phyloP scores from a whole-genome alignment of 2,888 invertebrate genomes.

The Oscheius sp. region DNA sequence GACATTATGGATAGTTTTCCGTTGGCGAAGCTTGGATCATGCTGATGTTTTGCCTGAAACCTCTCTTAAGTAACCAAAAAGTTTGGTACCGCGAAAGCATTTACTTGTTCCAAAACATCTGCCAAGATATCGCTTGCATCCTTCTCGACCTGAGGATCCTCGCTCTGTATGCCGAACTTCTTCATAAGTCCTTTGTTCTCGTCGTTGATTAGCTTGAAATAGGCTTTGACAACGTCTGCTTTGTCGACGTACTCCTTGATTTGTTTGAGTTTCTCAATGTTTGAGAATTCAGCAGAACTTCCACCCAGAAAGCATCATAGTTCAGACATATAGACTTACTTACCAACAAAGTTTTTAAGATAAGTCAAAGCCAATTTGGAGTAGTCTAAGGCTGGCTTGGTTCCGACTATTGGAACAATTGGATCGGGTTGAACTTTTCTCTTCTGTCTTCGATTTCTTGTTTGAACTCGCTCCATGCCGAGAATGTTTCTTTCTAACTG shows the following conservation, averaged over 20 bases:
- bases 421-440: constrained; percentile 22
- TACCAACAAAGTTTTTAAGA: constrained; percentile 29
- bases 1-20: constrained; percentile 60
- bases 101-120: constrained; percentile 35
- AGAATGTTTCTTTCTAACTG: constrained; percentile 24
- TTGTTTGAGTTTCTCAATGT: constrained; percentile 34
- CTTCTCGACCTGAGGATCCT: constrained; percentile 29
- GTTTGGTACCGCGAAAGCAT: constrained; percentile 31
- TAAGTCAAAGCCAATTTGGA: constrained; percentile 28
- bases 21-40: neutral
- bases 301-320: constrained; percentile 1
- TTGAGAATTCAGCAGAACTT: constrained; percentile 10
- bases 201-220: constrained; percentile 61
- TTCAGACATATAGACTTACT: neutral
- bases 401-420: neutral
- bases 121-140: constrained; percentile 9
- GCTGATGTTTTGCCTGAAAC: constrained; percentile 14
- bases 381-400: constrained; percentile 13
- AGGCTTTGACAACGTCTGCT: constrained; percentile 59
- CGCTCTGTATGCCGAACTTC: constrained; percentile 6
- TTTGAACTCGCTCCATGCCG: constrained; percentile 26
- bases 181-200: constrained; percentile 51
- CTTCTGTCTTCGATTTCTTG: constrained; percentile 11
- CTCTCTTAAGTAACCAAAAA: neutral
- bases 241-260: constrained; percentile 45